A percentile compares a stretch with the other conserved stretches of the same genome.
Evolutionary conservation across 2,888 invertebrate species (phyloP).

Genomic region (Formica aserva): DNA sequence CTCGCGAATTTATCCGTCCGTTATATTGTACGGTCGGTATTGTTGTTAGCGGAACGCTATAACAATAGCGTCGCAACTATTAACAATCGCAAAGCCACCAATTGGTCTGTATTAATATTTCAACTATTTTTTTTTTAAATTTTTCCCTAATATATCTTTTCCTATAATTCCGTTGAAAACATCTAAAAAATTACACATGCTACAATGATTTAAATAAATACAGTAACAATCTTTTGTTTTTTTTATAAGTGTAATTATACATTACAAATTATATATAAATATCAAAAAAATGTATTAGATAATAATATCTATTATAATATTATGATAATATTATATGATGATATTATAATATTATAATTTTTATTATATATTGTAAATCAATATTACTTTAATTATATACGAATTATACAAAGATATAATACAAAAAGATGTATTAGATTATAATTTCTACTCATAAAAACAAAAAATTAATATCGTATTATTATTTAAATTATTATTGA

Average conservation of each 20-base stretch:
- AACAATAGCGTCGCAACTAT: constrained; percentile 25
- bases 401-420: background rate
- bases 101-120: background rate
- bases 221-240: background rate
- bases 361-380: background rate
- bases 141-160: background rate
- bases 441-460: background rate
- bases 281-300: no score
- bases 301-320: no score
- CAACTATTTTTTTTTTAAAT: background rate
- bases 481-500: background rate
- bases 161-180: background rate
- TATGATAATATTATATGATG: no score
- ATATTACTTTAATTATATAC: background rate
- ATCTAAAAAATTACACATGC: background rate
- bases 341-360: no score
- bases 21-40: constrained; percentile 18
- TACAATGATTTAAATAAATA: constrained; percentile 10
- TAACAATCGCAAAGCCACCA: constrained; percentile 9
- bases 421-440: background rate
- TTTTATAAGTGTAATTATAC: background rate
- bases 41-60: background rate
- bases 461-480: background rate
- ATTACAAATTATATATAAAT: background rate
- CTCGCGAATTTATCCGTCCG: constrained; percentile 6